Conservation (phyloP, 2,888 invertebrate genomes). For the Heteromurus nitidus region DNA sequence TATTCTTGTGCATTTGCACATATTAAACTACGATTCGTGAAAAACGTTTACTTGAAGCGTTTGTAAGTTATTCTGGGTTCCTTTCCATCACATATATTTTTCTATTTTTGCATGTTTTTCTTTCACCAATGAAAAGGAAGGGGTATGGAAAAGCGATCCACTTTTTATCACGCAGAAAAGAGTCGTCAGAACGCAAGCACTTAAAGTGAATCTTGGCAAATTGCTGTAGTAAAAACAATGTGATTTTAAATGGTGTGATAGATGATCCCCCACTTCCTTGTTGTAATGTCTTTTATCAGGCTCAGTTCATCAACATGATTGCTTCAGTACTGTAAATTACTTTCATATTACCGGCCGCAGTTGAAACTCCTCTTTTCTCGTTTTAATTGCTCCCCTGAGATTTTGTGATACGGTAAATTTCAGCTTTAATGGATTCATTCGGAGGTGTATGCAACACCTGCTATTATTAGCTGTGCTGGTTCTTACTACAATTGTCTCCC, state of each 20-base stretch:
- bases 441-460: slow-evolving; percentile 11
- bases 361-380: not conserved
- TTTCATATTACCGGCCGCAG: not conserved
- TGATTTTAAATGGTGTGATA: not conserved
- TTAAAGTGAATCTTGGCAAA: too few relatives aligned
- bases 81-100: too few relatives aligned
- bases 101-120: too few relatives aligned
- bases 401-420: slow-evolving; percentile 14
- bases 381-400: slow-evolving; percentile 33
- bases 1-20: not conserved
- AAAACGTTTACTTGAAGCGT: not conserved
- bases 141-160: too few relatives aligned
- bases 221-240: not conserved
- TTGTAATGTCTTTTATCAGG: too few relatives aligned
- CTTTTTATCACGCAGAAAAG: too few relatives aligned
- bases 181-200: too few relatives aligned
- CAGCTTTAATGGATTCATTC: slow-evolving; percentile 31
- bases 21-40: not conserved
- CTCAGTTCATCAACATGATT: too few relatives aligned
- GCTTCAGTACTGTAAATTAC: not conserved
- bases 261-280: not conserved
- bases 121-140: too few relatives aligned
- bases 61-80: not conserved
- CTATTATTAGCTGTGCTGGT: not conserved
- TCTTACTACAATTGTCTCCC: not conserved